Base-by-base conservation (phyloP, 2,113 vertebrate species). In the Perccottus glenii region DNA sequence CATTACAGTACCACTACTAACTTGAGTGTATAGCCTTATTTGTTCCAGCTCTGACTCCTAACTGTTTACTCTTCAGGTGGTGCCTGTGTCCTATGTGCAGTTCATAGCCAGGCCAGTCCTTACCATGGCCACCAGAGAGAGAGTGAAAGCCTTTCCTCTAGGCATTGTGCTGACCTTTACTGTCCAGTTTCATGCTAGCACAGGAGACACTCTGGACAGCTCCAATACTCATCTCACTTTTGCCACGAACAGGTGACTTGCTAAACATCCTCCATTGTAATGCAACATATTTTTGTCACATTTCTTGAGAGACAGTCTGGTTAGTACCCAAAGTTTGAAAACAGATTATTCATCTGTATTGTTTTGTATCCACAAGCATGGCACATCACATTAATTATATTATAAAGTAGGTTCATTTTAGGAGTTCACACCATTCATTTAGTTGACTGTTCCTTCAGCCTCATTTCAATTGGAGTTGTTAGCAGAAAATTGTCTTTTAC, bases 11-110 rank as follows among this genome's bases (percentile, higher is more conserved):
- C 4, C 8, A 27, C 19, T 63, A 38, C 60, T 43, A 51, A 62
- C 42, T 45, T 62, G 0, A 9, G 12, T 59, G 49, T 0, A 2
- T 52, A 33, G 11, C 50, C 5, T 10, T 6, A n/a, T n/a, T 53
- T 38, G 61, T 43, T 40, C 43, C 1, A 3, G 67, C 53, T 52
- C 14, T 50, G 42, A 10, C 60, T 52, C 40, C 47, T 45, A 27
- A 27, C 19, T 3, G 11, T 50, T 51, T 3, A 5, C 73, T 80
- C 50, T 47, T 67, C 60, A 99, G 97, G 98, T 99, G 55, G 89
- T 92, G n/a, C 95, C 96, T 6, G 90, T 99, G 58, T 96, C 96
- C 0, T 99, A 98, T 58, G 78, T 99, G 47, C 92, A 94, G 70
- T 87, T 97, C 73, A 95, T 94, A 60, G 93, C 93, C 82, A 92